Evolutionary conservation across 2,797 vertebrate species (phyloP).

Genomic region (Carcharodon carcharias): DNA sequence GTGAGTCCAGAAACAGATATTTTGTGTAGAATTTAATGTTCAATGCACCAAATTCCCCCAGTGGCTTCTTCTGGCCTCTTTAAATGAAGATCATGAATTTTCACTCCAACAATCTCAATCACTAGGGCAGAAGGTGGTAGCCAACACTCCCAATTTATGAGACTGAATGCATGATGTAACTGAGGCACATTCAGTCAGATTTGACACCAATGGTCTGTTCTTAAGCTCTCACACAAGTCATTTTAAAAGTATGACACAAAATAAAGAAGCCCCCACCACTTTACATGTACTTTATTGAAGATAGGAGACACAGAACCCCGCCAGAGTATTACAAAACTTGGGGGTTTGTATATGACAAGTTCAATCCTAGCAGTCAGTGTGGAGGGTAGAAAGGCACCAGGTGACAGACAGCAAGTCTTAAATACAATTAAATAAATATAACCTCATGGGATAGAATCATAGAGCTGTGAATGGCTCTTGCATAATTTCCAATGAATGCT

Average conservation of each 20-base stretch:
- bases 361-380: neutral
- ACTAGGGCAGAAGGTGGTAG: neutral
- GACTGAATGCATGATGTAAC: neutral
- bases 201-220: neutral
- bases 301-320: neutral
- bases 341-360: neutral
- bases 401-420: neutral
- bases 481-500: neutral
- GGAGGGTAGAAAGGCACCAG: neutral
- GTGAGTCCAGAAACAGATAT: neutral
- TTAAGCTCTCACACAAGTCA: neutral
- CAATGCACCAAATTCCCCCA: neutral
- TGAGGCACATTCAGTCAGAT: neutral
- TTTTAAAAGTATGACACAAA: neutral
- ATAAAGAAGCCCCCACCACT: neutral
- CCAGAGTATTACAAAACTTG: neutral
- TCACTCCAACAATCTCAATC: neutral
- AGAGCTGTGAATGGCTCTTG: neutral
- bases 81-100: constrained; percentile 2
- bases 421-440: neutral
- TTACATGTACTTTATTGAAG: neutral
- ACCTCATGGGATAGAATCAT: neutral
- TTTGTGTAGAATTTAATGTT: neutral
- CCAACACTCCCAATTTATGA: neutral
- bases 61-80: neutral